These are phyloP conservation scores for Pelodytes ibericus DNA, from an alignment of 2,797 vertebrate species.

Conservation along the genomic window DNA sequence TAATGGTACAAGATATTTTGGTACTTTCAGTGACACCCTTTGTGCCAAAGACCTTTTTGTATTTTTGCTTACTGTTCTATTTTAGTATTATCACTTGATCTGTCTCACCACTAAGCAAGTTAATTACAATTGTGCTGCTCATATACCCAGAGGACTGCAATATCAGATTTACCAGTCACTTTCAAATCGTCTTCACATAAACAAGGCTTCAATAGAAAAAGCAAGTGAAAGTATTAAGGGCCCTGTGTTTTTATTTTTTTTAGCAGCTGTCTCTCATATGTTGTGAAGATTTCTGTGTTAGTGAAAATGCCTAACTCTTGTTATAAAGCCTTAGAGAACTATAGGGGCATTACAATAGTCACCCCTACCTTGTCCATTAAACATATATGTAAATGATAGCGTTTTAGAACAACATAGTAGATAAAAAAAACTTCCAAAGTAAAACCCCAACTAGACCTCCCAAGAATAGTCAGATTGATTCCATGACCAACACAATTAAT, in stretches of 20 bases:
- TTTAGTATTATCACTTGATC: not conserved
- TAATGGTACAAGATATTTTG: not conserved
- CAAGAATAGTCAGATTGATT: no score
- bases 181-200: not conserved
- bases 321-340: not conserved
- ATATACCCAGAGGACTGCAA: constrained; percentile 4
- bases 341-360: not conserved
- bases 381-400: no score
- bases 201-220: not conserved
- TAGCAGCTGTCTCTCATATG: no score
- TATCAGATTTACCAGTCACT: not conserved
- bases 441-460: no score
- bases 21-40: not conserved
- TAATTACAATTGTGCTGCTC: constrained; percentile 1
- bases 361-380: not conserved
- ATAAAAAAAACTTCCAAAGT: no score
- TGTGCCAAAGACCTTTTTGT: constrained; percentile 28
- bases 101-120: not conserved
- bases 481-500: no score
- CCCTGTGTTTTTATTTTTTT: not conserved
- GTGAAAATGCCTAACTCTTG: no score
- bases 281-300: not conserved
- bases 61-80: not conserved
- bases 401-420: no score
- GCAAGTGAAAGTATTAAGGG: not conserved